Conservation (phyloP, 2,113 vertebrate species). For the Cephalopholis sonnerati region DNA sequence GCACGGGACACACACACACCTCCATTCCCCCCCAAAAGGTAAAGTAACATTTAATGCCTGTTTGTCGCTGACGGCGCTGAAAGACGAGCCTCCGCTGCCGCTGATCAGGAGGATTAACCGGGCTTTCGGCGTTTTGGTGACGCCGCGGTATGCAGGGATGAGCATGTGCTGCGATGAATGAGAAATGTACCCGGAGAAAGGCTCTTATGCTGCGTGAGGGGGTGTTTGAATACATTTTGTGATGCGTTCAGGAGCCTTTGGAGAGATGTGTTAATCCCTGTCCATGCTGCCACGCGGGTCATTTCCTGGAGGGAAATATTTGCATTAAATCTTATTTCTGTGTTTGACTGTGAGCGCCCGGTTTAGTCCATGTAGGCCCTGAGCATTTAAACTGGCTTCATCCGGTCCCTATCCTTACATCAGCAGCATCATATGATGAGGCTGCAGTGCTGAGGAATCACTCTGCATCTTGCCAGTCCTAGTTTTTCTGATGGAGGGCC, state of each 20-base stretch:
- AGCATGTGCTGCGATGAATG: slow-evolving; percentile 32
- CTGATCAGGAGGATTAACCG: slow-evolving; percentile 23
- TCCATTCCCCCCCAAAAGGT: slow-evolving; percentile 60
- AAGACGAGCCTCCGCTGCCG: neutral
- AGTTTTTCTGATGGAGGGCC: neutral
- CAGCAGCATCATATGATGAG: slow-evolving; percentile 70
- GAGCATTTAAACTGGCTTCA: slow-evolving; percentile 64
- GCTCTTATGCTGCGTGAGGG: too few relatives aligned
- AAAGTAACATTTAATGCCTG: slow-evolving; percentile 36
- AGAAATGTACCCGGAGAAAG: neutral
- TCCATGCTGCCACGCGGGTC: neutral
- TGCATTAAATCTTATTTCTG: neutral
- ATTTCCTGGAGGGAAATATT: neutral
- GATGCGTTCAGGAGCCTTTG: slow-evolving; percentile 57
- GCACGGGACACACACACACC: slow-evolving; percentile 27
- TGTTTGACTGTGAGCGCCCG: neutral
- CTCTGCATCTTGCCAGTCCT: slow-evolving; percentile 14
- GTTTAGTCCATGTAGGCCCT: slow-evolving; percentile 48
- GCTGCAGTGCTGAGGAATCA: slow-evolving; percentile 51
- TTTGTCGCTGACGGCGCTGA: neutral
- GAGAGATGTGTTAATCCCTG: neutral
- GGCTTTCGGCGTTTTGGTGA: neutral
- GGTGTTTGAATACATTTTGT: slow-evolving; percentile 7
- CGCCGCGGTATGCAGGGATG: neutral
- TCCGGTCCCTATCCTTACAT: slow-evolving; percentile 71